Evolutionary conservation across 2,113 vertebrate species (phyloP).

Genomic region (Mustela nigripes): DNA sequence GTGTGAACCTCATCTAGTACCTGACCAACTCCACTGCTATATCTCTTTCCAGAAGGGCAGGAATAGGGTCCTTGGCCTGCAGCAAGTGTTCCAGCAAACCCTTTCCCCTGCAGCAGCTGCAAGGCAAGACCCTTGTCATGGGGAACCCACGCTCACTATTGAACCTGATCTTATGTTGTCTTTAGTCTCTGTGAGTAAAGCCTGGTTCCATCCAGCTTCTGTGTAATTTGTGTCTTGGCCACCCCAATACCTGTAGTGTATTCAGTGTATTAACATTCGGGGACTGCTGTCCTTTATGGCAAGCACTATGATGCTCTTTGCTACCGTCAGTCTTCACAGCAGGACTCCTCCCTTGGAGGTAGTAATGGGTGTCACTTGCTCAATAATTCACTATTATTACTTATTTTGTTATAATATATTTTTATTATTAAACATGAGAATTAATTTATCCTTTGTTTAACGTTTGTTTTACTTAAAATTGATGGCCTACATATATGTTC

Average conservation of each 20-base stretch:
- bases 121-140: no score
- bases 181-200: neutral
- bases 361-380: neutral
- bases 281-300: neutral
- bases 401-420: neutral
- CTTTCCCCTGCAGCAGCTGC: neutral
- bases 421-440: neutral
- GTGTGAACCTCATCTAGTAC: neutral
- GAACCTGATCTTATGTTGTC: no score
- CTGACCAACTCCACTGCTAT: neutral
- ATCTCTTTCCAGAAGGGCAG: neutral
- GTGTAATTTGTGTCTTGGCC: neutral
- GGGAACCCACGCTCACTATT: neutral
- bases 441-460: neutral
- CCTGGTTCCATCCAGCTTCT: neutral
- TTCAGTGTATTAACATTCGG: neutral
- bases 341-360: neutral
- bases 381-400: neutral
- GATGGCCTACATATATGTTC: neutral
- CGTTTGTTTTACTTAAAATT: slow-evolving; percentile 31
- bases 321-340: rapidly evolving
- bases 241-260: neutral
- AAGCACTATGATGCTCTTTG: neutral
- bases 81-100: neutral
- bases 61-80: neutral